These are phyloP conservation scores for Drosophila mimica DNA, from an alignment of 2,888 invertebrate species.

Conservation along the genomic window DNA sequence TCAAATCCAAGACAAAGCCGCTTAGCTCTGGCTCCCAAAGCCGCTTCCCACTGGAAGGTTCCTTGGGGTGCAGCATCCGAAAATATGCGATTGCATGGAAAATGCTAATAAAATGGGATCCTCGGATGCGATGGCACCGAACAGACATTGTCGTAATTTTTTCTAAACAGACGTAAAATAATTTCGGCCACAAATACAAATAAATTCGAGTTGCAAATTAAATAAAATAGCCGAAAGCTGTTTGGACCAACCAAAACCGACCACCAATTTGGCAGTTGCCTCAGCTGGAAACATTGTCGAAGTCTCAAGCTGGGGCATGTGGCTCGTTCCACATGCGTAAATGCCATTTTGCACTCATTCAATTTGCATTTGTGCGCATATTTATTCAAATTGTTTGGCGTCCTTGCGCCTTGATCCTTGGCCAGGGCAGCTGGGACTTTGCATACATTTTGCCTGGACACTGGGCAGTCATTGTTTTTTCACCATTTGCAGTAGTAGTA, in stretches of 20 bases:
- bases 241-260: slow-evolving; percentile 6
- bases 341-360: slow-evolving; percentile 78
- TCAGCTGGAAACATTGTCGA: neutral
- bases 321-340: slow-evolving; percentile 66
- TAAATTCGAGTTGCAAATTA: slow-evolving; percentile 69
- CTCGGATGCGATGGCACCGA: slow-evolving; percentile 51
- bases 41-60: neutral
- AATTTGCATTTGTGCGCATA: slow-evolving; percentile 80
- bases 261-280: slow-evolving; percentile 36
- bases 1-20: slow-evolving; percentile 29
- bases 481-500: slow-evolving; percentile 1
- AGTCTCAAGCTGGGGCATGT: slow-evolving; percentile 25
- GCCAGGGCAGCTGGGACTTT: slow-evolving; percentile 63
- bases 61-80: slow-evolving; percentile 11
- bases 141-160: slow-evolving; percentile 47
- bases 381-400: slow-evolving; percentile 78
- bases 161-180: slow-evolving; percentile 82
- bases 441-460: slow-evolving; percentile 71
- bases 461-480: slow-evolving; percentile 53
- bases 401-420: slow-evolving; percentile 67
- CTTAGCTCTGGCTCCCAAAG: slow-evolving; percentile 4
- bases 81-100: slow-evolving; percentile 45
- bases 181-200: slow-evolving; percentile 78
- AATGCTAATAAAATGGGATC: slow-evolving; percentile 52
- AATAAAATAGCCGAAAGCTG: slow-evolving; percentile 68